These are phyloP conservation scores for Perizoma affinitatum DNA, from an alignment of 2,888 invertebrate species.

Conservation along the genomic window DNA sequence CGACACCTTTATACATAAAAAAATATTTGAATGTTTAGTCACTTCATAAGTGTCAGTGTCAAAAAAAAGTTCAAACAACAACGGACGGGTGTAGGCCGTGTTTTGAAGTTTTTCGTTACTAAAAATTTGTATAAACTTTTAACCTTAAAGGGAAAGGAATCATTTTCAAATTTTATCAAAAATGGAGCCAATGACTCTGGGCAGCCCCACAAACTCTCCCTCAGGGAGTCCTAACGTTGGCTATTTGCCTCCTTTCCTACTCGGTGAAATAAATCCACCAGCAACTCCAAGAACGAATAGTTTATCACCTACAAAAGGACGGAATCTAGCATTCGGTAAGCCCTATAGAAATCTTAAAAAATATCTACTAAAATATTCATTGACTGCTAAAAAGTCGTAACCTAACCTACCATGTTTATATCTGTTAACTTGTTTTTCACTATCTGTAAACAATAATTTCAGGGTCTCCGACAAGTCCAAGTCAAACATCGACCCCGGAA, in stretches of 20 bases:
- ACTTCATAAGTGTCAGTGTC: too few relatives aligned
- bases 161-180: conserved; percentile 35
- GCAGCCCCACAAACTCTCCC: conserved; percentile 90
- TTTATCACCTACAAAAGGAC: conserved; percentile 84
- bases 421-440: too few relatives aligned
- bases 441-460: conserved; percentile 25
- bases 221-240: conserved; percentile 86
- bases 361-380: neutral
- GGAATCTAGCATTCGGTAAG: conserved; percentile 84
- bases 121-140: too few relatives aligned
- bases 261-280: conserved; percentile 88
- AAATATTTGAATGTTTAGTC: too few relatives aligned
- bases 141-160: too few relatives aligned
- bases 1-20: too few relatives aligned
- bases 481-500: conserved; percentile 75
- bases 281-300: conserved; percentile 84
- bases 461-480: conserved; percentile 78
- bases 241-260: conserved; percentile 90
- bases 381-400: neutral
- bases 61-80: too few relatives aligned
- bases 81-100: too few relatives aligned
- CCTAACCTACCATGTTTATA: neutral
- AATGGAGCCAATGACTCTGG: conserved; percentile 94
- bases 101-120: too few relatives aligned
- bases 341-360: conserved; percentile 24